Evolutionary conservation across 2,888 invertebrate genomes (phyloP), one percentile per base, ranked within the genome.

Genomic region (Microctonus brassicae): DNA sequence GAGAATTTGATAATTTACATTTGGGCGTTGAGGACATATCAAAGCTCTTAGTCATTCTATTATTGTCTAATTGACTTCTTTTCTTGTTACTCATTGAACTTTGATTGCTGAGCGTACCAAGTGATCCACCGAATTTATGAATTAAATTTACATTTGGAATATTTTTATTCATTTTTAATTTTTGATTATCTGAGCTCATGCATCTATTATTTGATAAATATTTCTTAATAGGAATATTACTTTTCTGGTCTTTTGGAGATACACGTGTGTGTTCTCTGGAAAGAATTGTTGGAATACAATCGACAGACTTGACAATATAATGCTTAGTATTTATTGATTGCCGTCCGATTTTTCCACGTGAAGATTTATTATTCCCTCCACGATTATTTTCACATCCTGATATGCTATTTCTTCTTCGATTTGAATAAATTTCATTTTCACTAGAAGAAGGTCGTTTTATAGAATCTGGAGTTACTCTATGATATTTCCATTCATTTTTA

Each of bases 221-320:
- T 42, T 62, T 47, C 17, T n/a, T 22, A 72, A 26, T 7, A 11
- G 42, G 47, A 55, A 26, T 61, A 66, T 53, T 74, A 52, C 33
- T 57, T 72, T 64, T 66, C 24, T 55, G 7, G 60, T 71, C 69
- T 73, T 22, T 74, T 55, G 62, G 71, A 62, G 39, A 67, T 69
- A 69, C 77, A 7, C 69, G 60, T 22, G 57, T 64, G 36, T 65
- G 70, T 68, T 84, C 81, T 53, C 80, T 79, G 6, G 65, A 73
- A 29, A 86, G 63, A 75, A 83, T 81, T 9, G 81, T 73, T 67
- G 81, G 81, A 62, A 85, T 84, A 29, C 83, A 84, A 69, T 84
- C 84, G 0, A 77, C 82, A 5, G 86, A 86, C 76, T 76, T 81
- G 20, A 84, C 74, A 1, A 78, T 70, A 42, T 80, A 77, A 71